These are phyloP conservation scores for Hololepta plana DNA, from an alignment of 2,888 invertebrate genomes.

Conservation along the genomic window DNA sequence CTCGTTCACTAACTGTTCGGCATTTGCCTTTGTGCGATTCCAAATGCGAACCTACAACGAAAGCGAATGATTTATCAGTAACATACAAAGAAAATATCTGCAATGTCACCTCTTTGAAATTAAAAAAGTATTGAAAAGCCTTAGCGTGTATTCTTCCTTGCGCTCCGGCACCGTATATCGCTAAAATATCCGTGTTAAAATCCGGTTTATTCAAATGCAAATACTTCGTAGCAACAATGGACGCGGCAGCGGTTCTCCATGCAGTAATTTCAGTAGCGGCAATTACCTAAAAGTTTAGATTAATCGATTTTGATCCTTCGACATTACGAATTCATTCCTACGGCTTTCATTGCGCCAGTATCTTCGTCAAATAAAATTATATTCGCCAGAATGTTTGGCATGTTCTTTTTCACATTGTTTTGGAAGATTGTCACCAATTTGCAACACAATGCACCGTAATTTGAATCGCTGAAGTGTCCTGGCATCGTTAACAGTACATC, in stretches of 20 bases:
- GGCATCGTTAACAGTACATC: conserved; percentile 28
- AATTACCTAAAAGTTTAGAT: conserved; percentile 21
- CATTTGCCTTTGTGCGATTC: conserved; percentile 29
- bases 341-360: conserved; percentile 27
- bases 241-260: conserved; percentile 39
- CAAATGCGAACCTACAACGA: conserved; percentile 31
- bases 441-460: conserved; percentile 23
- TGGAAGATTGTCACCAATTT: conserved; percentile 30
- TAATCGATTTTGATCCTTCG: neutral
- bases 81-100: conserved; percentile 4
- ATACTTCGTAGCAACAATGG: conserved; percentile 34
- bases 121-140: conserved; percentile 29
- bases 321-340: conserved; percentile 13
- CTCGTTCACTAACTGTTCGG: conserved; percentile 19
- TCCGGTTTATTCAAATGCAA: conserved; percentile 20
- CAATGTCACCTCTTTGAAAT: conserved; percentile 27
- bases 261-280: conserved; percentile 35
- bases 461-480: conserved; percentile 23
- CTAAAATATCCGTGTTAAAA: conserved; percentile 17
- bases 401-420: conserved; percentile 18
- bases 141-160: conserved; percentile 33
- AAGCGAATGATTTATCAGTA: conserved; percentile 1
- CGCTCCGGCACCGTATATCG: conserved; percentile 34
- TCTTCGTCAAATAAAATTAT: conserved; percentile 26
- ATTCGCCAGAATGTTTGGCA: conserved; percentile 28